phyloP scores from a whole-genome alignment of 2,888 invertebrate genomes.

The Eucriotettix oculatus region DNA sequence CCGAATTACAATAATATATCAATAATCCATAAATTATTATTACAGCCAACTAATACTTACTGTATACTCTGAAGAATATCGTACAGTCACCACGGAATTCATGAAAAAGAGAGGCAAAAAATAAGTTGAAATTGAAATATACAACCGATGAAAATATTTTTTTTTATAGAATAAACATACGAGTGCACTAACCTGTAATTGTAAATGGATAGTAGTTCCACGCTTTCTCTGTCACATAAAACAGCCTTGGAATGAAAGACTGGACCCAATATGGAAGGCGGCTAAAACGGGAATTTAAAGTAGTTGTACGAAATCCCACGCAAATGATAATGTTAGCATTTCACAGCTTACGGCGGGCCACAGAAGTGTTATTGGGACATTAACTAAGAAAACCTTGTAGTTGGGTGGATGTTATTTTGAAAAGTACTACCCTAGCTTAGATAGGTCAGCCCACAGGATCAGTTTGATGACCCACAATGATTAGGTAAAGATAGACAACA shows the following conservation, averaged over 20 bases:
- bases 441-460: too few relatives aligned
- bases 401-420: too few relatives aligned
- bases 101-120: not conserved
- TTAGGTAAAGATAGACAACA: not conserved
- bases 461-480: too few relatives aligned
- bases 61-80: not conserved
- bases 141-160: not conserved
- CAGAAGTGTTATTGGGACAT: too few relatives aligned
- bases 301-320: not conserved
- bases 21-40: too few relatives aligned
- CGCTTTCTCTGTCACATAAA: slow-evolving; percentile 85
- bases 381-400: too few relatives aligned
- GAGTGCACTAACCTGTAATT: slow-evolving; percentile 45
- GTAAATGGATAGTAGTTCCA: slow-evolving; percentile 93
- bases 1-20: too few relatives aligned
- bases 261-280: slow-evolving; percentile 83
- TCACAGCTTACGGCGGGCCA: not conserved
- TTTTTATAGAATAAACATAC: not conserved
- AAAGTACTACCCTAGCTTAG: too few relatives aligned
- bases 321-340: not conserved
- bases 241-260: slow-evolving; percentile 71
- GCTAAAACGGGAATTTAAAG: slow-evolving; percentile 33
- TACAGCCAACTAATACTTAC: not conserved
- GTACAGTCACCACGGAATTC: not conserved
- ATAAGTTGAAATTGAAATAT: not conserved